A percentile compares a stretch with the other conserved stretches of the same genome.
Evolutionary conservation across 2,888 invertebrate genomes (phyloP).

Genomic region (Cerastis leucographa): DNA sequence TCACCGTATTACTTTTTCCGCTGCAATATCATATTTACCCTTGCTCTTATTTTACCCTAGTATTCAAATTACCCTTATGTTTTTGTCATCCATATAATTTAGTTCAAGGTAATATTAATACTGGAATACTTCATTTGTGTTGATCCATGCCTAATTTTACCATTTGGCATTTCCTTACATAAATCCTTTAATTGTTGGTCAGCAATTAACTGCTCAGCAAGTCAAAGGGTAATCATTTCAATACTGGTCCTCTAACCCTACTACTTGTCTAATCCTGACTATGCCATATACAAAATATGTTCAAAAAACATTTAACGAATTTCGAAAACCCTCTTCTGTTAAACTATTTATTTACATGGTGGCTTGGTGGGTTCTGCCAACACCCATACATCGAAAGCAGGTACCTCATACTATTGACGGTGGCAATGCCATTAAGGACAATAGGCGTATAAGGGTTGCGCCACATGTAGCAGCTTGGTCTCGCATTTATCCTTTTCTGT

Average conservation of each 20-base stretch:
- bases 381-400: neutral
- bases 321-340: neutral
- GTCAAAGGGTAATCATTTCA: neutral
- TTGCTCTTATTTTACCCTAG: neutral
- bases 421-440: neutral
- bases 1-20: neutral
- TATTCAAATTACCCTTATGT: conserved; percentile 1
- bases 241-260: neutral
- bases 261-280: neutral
- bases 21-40: neutral
- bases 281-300: conserved; percentile 3
- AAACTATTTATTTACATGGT: neutral
- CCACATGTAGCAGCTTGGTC: neutral
- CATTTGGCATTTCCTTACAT: neutral
- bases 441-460: neutral
- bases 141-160: neutral
- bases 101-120: neutral
- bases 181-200: too few relatives aligned
- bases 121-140: neutral
- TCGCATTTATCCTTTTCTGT: neutral
- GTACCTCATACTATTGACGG: neutral
- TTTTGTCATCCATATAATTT: neutral
- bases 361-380: neutral
- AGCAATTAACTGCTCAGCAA: neutral
- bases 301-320: neutral